A percentile compares a stretch with the other conserved stretches of the same genome.
These are phyloP conservation scores for Ernsta delagoae DNA, from an alignment of 2,888 invertebrate genomes.

Conservation along the genomic window DNA sequence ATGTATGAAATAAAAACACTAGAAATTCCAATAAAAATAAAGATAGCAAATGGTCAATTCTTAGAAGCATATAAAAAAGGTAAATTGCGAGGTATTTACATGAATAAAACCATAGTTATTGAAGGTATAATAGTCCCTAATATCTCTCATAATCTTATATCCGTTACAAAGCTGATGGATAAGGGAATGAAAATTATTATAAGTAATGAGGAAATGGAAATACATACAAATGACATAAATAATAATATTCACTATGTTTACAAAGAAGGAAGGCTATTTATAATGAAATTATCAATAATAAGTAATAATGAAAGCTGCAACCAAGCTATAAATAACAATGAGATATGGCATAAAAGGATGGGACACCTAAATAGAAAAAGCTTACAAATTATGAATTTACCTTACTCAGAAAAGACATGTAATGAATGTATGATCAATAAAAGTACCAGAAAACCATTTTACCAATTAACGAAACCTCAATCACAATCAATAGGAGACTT, in stretches of 20 bases:
- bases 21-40: not conserved
- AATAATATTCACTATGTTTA: not conserved
- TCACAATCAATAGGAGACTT: not conserved
- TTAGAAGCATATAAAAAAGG: not conserved
- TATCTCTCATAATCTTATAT: constrained; percentile 1
- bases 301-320: not conserved
- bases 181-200: not conserved
- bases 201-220: not conserved
- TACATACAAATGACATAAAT: not conserved
- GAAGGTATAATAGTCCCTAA: not conserved
- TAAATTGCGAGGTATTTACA: not conserved
- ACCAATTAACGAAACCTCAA: not conserved
- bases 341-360: not conserved
- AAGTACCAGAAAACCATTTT: constrained; percentile 2
- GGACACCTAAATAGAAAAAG: not conserved
- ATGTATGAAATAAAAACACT: not conserved
- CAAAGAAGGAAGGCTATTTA: not conserved
- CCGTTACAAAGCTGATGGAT: not conserved
- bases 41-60: not conserved
- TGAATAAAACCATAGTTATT: not conserved
- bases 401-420: not conserved
- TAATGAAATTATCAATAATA: not conserved
- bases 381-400: not conserved
- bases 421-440: constrained; percentile 1
- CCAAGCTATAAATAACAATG: not conserved